Evolutionary conservation across 2,888 invertebrate genomes (phyloP).

Genomic region (Drosophila yooni): DNA sequence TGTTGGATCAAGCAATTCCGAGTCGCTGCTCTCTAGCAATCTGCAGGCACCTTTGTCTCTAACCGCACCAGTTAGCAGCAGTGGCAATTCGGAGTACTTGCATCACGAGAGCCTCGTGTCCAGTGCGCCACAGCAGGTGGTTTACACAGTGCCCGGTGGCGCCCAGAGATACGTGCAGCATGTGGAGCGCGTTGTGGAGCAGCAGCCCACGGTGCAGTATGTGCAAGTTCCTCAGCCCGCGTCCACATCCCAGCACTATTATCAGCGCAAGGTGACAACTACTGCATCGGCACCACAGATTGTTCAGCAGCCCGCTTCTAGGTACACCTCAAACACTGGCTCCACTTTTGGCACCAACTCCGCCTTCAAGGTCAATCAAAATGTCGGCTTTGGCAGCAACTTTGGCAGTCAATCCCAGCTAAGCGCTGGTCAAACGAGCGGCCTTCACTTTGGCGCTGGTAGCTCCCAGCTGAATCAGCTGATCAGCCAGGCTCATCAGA

Average conservation of each 20-base stretch:
- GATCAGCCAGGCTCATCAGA: slow-evolving; percentile 82
- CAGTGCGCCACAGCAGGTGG: slow-evolving; percentile 58
- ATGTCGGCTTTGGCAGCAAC: slow-evolving; percentile 42
- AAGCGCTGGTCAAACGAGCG: slow-evolving; percentile 6
- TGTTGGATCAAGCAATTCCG: slow-evolving; percentile 55
- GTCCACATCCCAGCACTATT: slow-evolving; percentile 75
- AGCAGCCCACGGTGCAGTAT: slow-evolving; percentile 60
- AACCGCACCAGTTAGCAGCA: slow-evolving; percentile 40
- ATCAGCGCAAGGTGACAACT: slow-evolving; percentile 72
- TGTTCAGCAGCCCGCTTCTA: slow-evolving; percentile 47
- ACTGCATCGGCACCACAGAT: slow-evolving; percentile 67
- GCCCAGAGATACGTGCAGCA: slow-evolving; percentile 80
- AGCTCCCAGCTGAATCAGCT: slow-evolving; percentile 71
- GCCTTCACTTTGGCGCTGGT: slow-evolving; percentile 25
- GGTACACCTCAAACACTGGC: slow-evolving; percentile 34
- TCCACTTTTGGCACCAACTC: slow-evolving; percentile 56
- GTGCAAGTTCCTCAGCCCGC: slow-evolving; percentile 55
- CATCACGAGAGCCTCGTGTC: slow-evolving; percentile 65
- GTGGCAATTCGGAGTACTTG: slow-evolving; percentile 61
- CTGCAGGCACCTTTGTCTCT: slow-evolving; percentile 46
- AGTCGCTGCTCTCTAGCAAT: slow-evolving; percentile 44
- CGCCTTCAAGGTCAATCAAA: slow-evolving; percentile 60
- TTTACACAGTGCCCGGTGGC: slow-evolving; percentile 64
- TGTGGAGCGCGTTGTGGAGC: slow-evolving; percentile 71
- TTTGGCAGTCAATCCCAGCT: slow-evolving; percentile 43